Evolutionary conservation across 35 echinoderm and acorn worm genomes (phyloP), one percentile per base, ranked within the genome.

Genomic region (Amphiura filiformis): DNA sequence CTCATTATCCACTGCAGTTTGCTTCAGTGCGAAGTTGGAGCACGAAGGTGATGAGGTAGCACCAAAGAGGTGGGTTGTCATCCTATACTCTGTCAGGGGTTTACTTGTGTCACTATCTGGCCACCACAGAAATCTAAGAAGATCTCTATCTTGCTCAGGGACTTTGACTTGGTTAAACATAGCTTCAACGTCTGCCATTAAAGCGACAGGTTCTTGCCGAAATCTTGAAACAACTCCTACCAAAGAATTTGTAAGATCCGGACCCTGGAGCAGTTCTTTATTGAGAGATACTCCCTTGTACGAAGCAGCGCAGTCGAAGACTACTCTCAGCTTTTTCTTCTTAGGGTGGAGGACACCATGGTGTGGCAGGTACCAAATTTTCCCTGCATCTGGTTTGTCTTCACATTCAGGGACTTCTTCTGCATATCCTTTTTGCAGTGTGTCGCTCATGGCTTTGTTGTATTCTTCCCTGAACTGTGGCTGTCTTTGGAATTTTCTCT

Each of bases 71-170:
- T 85, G 93, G 3, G 81, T 86, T n/a, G 32, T 93, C 92, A 93
- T 89, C 18, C 87, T 38, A 82, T 80, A 86, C 31, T 86, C 92
- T n/a, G 13, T 52, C 31, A 78, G 42, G 20, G 36, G 56, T 26
- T 61, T 31, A 34, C 35, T 36, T 32, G 38, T 0, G 61, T 91
- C 61, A 18, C 84, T 88, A 76, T 82, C 64, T 39, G 65, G n/a
- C 94, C 94, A 92, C 94, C 93, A 95, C 0, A 94, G 84, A 49
- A 94, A 94, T 77, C 88, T 80, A 56, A 94, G 35, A 22, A 77
- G 13, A 31, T 92, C 85, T 37, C 28, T 78, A 81, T 92, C 80
- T 26, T 75, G 28, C 0, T 81, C 49, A 13, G 37, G 14, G 0
- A 88, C 89, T 26, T 82, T 38, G 23, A 94, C 47, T 83, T 94